phyloP scores from a whole-genome alignment of 1,140 invertebrate species.

The Sweltsa coloradensis region DNA sequence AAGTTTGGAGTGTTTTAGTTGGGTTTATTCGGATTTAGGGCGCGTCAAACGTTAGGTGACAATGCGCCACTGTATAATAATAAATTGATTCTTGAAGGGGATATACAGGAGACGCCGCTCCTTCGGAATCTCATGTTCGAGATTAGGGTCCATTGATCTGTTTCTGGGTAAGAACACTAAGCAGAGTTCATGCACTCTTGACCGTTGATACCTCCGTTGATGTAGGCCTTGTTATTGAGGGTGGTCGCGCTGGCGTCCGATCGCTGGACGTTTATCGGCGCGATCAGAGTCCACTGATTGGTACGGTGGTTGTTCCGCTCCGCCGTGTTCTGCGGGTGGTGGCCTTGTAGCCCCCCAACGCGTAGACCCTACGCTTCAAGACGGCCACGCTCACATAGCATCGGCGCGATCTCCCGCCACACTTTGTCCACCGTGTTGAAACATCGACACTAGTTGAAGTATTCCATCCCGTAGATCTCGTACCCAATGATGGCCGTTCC shows the following conservation, averaged over 20 bases:
- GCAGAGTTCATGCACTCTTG: conserved; percentile 73
- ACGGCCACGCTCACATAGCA: conserved; percentile 52
- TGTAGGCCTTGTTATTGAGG: conserved; percentile 57
- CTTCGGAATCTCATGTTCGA: conserved; percentile 43
- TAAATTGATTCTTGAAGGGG: no score
- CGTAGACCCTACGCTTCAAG: conserved; percentile 52
- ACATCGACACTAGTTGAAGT: conserved; percentile 48
- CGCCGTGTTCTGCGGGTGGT: conserved; percentile 55
- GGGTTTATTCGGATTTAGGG: no score
- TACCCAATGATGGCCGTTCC: conserved; percentile 50
- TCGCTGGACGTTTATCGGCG: conserved; percentile 49
- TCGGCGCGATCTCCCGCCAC: conserved; percentile 47
- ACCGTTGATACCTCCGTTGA: conserved; percentile 82
- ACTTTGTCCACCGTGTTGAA: conserved; percentile 48
- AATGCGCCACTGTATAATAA: no score
- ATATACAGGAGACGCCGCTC: conserved; percentile 43
- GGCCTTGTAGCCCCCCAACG: conserved; percentile 69
- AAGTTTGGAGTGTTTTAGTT: no score
- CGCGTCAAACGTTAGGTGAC: no score
- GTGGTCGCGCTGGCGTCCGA: conserved; percentile 54
- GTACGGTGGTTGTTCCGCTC: conserved; percentile 56
- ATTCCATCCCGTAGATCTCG: conserved; percentile 51
- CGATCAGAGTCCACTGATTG: conserved; percentile 49
- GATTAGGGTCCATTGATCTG: conserved; percentile 77
- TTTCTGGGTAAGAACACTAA: conserved; percentile 72